Evolutionary conservation across 2,113 vertebrate genomes (phyloP).

Genomic region (Toxotes chatareus): DNA sequence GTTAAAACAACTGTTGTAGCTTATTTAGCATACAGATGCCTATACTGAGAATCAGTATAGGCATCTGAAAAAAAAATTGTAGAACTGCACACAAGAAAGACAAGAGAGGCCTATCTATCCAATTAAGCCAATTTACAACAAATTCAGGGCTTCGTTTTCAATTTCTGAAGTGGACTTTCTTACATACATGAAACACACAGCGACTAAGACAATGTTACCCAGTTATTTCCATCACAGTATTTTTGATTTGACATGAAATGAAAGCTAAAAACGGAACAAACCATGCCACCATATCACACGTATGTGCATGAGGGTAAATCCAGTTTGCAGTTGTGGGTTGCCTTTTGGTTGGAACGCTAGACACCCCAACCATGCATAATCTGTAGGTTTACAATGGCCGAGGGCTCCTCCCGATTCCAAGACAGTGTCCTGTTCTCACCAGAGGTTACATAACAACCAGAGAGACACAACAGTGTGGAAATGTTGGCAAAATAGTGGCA

Average conservation of each 20-base stretch:
- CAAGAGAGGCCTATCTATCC: not conserved
- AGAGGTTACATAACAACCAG: constrained; percentile 61
- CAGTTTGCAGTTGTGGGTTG: not conserved
- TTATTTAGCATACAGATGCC: not conserved
- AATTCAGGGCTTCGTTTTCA: not conserved
- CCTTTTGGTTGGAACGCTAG: constrained; percentile 2
- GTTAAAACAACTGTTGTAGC: not conserved
- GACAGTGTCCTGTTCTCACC: constrained; percentile 37
- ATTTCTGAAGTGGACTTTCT: not conserved
- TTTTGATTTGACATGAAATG: not conserved
- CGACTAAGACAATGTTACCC: not conserved
- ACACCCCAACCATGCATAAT: constrained; percentile 33
- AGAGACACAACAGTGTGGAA: constrained; percentile 30
- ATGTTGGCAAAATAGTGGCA: constrained; percentile 48
- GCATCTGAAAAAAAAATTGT: not conserved
- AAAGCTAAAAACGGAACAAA: not conserved
- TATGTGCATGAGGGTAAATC: not conserved
- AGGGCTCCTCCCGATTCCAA: constrained; percentile 19
- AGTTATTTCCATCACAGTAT: not conserved
- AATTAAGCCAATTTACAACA: not conserved
- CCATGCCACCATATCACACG: too few relatives aligned
- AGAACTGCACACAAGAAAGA: not conserved
- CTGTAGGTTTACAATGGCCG: not conserved
- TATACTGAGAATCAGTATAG: not conserved
- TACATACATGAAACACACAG: not conserved